Evolutionary conservation across 2,113 vertebrate species (phyloP), one percentile per base, ranked within the genome.

Genomic region (Halcyon senegalensis): DNA sequence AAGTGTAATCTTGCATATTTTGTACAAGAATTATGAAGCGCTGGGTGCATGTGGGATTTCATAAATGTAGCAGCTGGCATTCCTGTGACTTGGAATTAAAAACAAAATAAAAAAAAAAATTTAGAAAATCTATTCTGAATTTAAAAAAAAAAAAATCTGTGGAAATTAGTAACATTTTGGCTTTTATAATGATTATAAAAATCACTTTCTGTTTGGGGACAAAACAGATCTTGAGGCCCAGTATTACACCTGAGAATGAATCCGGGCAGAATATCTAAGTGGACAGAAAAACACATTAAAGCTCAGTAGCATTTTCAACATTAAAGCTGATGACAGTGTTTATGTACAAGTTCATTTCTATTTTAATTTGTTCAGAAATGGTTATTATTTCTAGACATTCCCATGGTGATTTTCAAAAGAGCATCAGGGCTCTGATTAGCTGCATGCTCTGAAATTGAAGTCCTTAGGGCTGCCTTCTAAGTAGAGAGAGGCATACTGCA

Each of bases 331-430:
- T 84, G 89, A 79, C 70, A 66, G 77, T 16, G 5, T 91, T 95
- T 94, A 92, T 13, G 37, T 82, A 79, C 4, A 3, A 89, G 62
- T 80, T 89, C 31, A 69, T 95, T 92, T 92, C 41, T 89, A 94
- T 94, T 95, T 94, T 92, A 89, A 96, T 94, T 91, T 79, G 66
- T 0, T 0, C 50, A 92, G 31, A 87, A 94, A 95, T 25, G 13
- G 77, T 72, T 89, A 60, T 92, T 96, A 94, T 93, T 94, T 72
- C 69, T 43, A 76, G 84, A 80, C 72, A 90, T 87, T 96, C 95
- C 84, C 91, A 89, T 87, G 77, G 43, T 20, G 84, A 82, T 87
- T 91, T 87, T 59, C 84, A 70, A 58, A 90, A 73, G 5, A 82
- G 73, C 62, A 73, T 68, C 41, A 31, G 53, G 41, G 58, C 10